phyloP scores from a whole-genome alignment of 2,797 vertebrate species.

The Harpagifer antarcticus region DNA sequence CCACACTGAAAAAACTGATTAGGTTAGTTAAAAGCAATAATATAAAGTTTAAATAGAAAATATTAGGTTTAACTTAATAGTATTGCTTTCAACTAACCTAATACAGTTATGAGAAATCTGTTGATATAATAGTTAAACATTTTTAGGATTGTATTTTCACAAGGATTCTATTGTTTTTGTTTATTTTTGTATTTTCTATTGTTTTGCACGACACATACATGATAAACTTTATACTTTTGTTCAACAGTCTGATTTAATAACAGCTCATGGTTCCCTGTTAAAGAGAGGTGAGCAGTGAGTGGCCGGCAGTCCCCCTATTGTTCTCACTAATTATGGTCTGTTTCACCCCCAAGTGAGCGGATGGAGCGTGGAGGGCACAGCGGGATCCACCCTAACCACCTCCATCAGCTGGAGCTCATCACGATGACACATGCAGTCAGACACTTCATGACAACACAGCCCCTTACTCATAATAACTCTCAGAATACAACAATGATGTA shows the following conservation, averaged over 20 bases:
- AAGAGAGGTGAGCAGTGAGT: constrained; percentile 14
- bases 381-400: constrained; percentile 12
- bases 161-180: too few species aligned
- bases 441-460: background rate
- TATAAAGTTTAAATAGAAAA: too few species aligned
- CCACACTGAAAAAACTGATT: too few species aligned
- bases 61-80: too few species aligned
- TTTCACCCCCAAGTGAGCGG: constrained; percentile 16
- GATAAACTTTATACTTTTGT: background rate
- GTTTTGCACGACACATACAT: too few species aligned
- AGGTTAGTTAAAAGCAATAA: too few species aligned
- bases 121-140: too few species aligned
- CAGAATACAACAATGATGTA: too few species aligned
- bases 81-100: too few species aligned
- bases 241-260: constrained; percentile 15
- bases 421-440: background rate
- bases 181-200: too few species aligned
- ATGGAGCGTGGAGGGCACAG: constrained; percentile 32
- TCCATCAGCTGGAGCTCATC: constrained; percentile 1
- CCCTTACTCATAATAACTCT: background rate
- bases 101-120: too few species aligned
- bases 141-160: too few species aligned
- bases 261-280: background rate
- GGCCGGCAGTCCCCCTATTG: constrained; percentile 13
- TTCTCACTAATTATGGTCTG: constrained; percentile 41